Percentiles rank a stretch among this genome's conserved stretches.
These are phyloP conservation scores for Hystrix cristata DNA, from an alignment of 2,113 vertebrate species.

Conservation along the genomic window DNA sequence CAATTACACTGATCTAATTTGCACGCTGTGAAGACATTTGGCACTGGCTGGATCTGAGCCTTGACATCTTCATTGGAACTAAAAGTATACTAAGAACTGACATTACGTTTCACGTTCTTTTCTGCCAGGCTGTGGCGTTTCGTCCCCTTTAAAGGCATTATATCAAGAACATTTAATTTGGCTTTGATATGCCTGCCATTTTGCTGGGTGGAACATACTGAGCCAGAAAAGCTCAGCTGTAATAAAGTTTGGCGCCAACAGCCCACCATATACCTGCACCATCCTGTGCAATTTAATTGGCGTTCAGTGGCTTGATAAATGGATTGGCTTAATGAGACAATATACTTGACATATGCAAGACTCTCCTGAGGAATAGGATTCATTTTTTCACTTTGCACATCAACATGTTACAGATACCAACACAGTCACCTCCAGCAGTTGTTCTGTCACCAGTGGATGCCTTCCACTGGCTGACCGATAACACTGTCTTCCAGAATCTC, in stretches of 20 bases:
- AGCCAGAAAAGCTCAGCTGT: conserved; percentile 94
- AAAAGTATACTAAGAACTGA: conserved; percentile 88
- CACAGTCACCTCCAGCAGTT: conserved; percentile 90
- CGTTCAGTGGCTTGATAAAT: conserved; percentile 96
- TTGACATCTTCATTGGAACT: conserved; percentile 93
- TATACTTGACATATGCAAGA: conserved; percentile 96
- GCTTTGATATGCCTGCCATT: conserved; percentile 89
- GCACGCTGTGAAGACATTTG: conserved; percentile 92
- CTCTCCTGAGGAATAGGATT: conserved; percentile 94
- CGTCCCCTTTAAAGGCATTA: conserved; percentile 90
- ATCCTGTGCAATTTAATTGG: conserved; percentile 97
- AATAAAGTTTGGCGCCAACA: conserved; percentile 92
- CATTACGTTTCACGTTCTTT: conserved; percentile 85
- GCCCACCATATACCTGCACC: conserved; percentile 94
- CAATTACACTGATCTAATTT: conserved; percentile 95
- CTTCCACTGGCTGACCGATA: conserved; percentile 86
- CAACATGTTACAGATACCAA: conserved; percentile 94
- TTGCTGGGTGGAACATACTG: conserved; percentile 86
- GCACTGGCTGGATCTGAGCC: conserved; percentile 88
- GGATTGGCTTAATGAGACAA: conserved; percentile 97
- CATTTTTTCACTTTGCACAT: conserved; percentile 94
- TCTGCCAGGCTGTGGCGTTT: conserved; percentile 87
- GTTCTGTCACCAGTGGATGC: conserved; percentile 86
- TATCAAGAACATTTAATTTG: conserved; percentile 91
- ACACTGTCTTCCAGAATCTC: conserved; percentile 74